Evolutionary conservation across 2,797 vertebrate genomes (phyloP).

Genomic region (Eremophila alpestris): DNA sequence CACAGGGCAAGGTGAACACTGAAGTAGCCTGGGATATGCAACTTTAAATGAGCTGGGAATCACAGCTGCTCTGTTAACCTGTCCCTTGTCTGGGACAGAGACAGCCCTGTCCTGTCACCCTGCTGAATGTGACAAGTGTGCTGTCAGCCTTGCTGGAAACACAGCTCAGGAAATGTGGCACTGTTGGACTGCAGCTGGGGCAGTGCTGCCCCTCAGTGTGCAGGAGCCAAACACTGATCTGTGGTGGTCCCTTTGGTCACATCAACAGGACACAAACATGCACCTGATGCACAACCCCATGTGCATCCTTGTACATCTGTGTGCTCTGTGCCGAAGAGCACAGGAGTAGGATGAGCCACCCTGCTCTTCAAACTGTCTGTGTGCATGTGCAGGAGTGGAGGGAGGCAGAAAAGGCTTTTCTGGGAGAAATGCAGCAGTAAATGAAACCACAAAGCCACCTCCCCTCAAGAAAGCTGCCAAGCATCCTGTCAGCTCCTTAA

Average conservation of each 20-base stretch:
- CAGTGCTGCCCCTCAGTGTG: background rate
- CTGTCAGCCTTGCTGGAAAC: background rate
- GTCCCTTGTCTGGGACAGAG: background rate
- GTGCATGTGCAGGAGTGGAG: background rate
- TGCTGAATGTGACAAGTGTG: background rate
- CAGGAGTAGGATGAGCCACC: background rate
- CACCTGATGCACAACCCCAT: background rate
- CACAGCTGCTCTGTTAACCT: background rate
- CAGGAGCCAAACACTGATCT: background rate
- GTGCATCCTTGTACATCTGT: fast-evolving
- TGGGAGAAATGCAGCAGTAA: background rate
- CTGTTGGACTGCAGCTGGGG: background rate
- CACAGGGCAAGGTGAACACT: fast-evolving
- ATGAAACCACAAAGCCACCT: background rate
- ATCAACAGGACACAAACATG: fast-evolving
- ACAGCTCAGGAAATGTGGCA: background rate
- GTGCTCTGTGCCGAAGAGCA: background rate
- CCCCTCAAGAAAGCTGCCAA: background rate
- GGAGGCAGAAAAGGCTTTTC: background rate
- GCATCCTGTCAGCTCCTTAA: background rate
- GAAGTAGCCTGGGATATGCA: fast-evolving
- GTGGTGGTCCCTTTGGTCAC: background rate
- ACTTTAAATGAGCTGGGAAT: background rate
- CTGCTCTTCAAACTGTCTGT: background rate
- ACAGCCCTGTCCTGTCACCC: background rate